phyloP scores from a whole-genome alignment of 2,797 vertebrate genomes.

The Cichlasoma orientale region DNA sequence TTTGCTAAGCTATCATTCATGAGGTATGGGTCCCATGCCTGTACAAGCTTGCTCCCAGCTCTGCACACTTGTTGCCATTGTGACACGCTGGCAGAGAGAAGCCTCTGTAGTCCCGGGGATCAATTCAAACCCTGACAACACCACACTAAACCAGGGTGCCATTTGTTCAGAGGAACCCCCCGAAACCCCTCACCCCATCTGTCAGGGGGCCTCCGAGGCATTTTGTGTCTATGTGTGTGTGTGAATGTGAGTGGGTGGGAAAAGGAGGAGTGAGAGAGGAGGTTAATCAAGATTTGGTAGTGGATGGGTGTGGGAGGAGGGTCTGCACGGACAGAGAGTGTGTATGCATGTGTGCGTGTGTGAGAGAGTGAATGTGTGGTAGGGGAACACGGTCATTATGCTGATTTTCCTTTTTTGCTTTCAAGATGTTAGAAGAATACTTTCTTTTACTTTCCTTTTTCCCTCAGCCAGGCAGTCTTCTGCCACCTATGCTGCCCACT shows the following conservation, averaged over 20 bases:
- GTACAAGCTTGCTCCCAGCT: conserved; percentile 88
- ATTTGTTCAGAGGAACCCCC: conserved; percentile 82
- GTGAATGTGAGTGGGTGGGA: conserved; percentile 84
- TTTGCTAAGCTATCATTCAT: conserved; percentile 88
- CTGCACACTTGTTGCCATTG: conserved; percentile 86
- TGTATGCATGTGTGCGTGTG: conserved; percentile 46
- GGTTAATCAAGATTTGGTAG: conserved; percentile 86
- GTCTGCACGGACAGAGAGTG: conserved; percentile 61
- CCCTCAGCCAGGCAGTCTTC: conserved; percentile 74
- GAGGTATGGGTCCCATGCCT: conserved; percentile 83
- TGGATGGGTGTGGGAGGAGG: conserved; percentile 78
- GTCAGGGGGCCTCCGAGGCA: conserved; percentile 85
- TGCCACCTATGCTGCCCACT: conserved; percentile 87
- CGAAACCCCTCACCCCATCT: conserved; percentile 86
- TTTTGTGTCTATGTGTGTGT: conserved; percentile 78
- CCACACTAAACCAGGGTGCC: conserved; percentile 84
- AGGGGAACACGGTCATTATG: conserved; percentile 86
- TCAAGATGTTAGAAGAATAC: conserved; percentile 84
- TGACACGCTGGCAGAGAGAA: conserved; percentile 85
- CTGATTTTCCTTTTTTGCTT: conserved; percentile 82
- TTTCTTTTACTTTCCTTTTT: conserved; percentile 78
- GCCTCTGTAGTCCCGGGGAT: conserved; percentile 81
- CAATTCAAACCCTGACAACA: conserved; percentile 87
- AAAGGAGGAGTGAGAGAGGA: conserved; percentile 77
- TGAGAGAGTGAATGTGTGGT: conserved; percentile 80